Percentiles rank a stretch among this genome's conserved stretches.
phyloP scores from a whole-genome alignment of 2,888 invertebrate genomes.

The Limnephilus marmoratus region DNA sequence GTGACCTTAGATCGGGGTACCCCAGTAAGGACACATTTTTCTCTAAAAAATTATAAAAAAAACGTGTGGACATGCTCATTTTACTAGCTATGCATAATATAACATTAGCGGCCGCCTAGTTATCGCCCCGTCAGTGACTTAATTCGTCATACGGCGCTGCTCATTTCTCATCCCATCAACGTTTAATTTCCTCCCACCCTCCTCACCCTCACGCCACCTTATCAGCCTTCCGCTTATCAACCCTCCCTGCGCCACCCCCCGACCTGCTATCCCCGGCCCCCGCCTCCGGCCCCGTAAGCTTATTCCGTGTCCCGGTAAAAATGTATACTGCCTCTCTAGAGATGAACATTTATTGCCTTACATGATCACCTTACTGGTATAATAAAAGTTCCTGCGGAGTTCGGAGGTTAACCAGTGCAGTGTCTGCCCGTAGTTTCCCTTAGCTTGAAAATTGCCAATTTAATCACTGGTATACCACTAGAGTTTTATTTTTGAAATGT shows the following conservation, averaged over 20 bases:
- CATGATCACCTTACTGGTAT: background rate
- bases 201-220: background rate
- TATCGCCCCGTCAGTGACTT: conserved; percentile 5
- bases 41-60: too few species aligned
- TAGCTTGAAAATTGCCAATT: background rate
- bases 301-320: background rate
- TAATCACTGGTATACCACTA: background rate
- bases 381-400: background rate
- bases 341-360: background rate
- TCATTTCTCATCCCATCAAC: background rate
- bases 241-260: background rate
- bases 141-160: conserved; percentile 1
- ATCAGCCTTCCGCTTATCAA: conserved; percentile 2
- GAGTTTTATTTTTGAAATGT: too few species aligned
- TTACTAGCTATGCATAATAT: background rate
- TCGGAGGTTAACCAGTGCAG: background rate
- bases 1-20: too few species aligned
- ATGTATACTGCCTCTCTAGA: too few species aligned
- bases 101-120: background rate
- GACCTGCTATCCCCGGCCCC: background rate
- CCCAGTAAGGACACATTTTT: too few species aligned
- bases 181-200: background rate
- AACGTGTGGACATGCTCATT: background rate
- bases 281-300: background rate
- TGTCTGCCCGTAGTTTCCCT: background rate